Conservation (phyloP, 2,797 vertebrate genomes). For the Melanotaenia parkinsoni region DNA sequence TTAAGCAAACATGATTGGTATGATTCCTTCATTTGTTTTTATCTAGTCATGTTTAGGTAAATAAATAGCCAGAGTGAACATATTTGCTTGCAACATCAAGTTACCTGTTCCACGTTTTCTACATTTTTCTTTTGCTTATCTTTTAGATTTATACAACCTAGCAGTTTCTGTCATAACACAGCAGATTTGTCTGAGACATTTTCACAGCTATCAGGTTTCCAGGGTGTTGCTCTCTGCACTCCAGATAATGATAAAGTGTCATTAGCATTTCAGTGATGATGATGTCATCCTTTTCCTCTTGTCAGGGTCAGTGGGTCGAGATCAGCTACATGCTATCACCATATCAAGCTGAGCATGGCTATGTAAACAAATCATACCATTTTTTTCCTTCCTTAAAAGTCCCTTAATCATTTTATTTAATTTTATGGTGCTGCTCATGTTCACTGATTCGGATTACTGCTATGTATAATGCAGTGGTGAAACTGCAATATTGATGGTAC, state of each 20-base stretch:
- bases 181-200: slow-evolving; percentile 36
- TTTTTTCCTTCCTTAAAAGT: not conserved
- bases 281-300: not conserved
- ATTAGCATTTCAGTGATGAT: slow-evolving; percentile 12
- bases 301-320: not conserved
- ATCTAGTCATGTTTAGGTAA: too few relatives aligned
- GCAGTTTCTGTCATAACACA: slow-evolving; percentile 24
- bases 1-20: too few relatives aligned
- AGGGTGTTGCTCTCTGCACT: slow-evolving; percentile 22
- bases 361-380: not conserved
- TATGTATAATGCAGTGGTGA: not conserved
- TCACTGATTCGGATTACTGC: not conserved
- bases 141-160: slow-evolving; percentile 14
- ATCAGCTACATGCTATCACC: not conserved
- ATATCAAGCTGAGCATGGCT: not conserved
- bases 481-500: not conserved
- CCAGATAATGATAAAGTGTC: slow-evolving; percentile 20
- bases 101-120: not conserved
- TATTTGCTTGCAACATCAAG: too few relatives aligned
- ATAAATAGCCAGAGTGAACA: too few relatives aligned
- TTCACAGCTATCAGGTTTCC: slow-evolving; percentile 64
- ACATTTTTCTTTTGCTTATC: not conserved
- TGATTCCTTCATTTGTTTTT: too few relatives aligned
- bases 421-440: not conserved
- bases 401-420: not conserved